Evolutionary conservation across 2,888 invertebrate genomes (phyloP).

Genomic region (Heliconius erato): DNA sequence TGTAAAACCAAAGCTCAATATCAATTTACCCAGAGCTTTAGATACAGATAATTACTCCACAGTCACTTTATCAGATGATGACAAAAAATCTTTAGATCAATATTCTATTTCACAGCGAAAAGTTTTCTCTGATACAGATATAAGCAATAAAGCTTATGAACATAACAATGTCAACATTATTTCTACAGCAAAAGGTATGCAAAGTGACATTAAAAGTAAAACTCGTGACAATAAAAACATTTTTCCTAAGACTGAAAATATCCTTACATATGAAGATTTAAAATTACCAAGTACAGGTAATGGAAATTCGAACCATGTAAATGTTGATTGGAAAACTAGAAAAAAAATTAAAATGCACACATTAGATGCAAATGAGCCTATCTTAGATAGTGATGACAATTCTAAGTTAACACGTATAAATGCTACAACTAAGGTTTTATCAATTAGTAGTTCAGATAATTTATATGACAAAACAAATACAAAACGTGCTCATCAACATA

Average conservation of each 20-base stretch:
- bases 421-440: conserved; percentile 14
- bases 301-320: conserved; percentile 24
- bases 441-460: not conserved
- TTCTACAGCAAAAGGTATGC: conserved; percentile 10
- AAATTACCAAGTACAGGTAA: conserved; percentile 21
- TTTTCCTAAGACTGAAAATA: not conserved
- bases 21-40: conserved; percentile 64
- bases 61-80: conserved; percentile 59
- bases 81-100: conserved; percentile 66
- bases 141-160: conserved; percentile 58
- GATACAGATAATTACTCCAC: conserved; percentile 58
- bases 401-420: not conserved
- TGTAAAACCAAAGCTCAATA: conserved; percentile 63
- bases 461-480: not conserved
- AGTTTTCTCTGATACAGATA: conserved; percentile 43
- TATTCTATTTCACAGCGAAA: conserved; percentile 53
- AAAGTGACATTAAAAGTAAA: not conserved
- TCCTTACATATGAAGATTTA: not conserved
- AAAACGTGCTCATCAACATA: not conserved
- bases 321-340: not conserved
- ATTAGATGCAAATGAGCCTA: not conserved
- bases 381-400: not conserved
- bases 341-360: conserved; percentile 1
- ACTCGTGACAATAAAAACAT: not conserved
- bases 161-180: conserved; percentile 11